Evolutionary conservation across 2,113 vertebrate species (phyloP).

Genomic region (Malurus elegans): DNA sequence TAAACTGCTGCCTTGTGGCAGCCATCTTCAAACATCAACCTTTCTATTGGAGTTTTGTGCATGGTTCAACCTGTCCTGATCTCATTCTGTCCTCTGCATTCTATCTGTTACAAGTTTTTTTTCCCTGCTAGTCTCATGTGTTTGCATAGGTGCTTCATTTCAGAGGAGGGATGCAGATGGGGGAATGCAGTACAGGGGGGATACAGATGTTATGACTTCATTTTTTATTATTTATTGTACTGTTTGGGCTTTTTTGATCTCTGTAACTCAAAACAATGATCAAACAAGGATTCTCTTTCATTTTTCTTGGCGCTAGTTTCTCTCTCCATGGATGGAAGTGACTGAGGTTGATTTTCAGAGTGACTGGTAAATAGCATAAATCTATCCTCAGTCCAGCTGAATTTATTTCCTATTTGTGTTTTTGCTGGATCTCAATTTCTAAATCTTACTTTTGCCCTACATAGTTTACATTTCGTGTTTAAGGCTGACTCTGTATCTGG

Average conservation of each 20-base stretch:
- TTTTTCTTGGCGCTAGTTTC: constrained; percentile 17
- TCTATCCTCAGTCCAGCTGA: not conserved
- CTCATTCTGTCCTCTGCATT: not conserved
- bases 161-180: not conserved
- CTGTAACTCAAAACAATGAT: not conserved
- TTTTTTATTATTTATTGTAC: not conserved
- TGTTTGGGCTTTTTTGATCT: constrained; percentile 8
- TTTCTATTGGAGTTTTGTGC: not conserved
- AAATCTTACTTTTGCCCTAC: not conserved
- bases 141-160: constrained; percentile 19
- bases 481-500: not conserved
- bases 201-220: not conserved
- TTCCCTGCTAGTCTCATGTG: not conserved
- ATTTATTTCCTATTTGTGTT: not conserved
- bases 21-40: not conserved
- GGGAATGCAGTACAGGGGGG: not conserved
- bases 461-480: not conserved
- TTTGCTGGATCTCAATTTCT: not conserved
- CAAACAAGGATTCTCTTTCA: not conserved
- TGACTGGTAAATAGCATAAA: not conserved
- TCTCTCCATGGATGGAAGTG: not conserved
- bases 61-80: not conserved
- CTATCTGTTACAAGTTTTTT: accelerated
- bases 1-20: not conserved
- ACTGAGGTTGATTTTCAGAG: not conserved